Base-by-base conservation (phyloP, 2,113 vertebrate species). In the Pseudorasbora parva region DNA sequence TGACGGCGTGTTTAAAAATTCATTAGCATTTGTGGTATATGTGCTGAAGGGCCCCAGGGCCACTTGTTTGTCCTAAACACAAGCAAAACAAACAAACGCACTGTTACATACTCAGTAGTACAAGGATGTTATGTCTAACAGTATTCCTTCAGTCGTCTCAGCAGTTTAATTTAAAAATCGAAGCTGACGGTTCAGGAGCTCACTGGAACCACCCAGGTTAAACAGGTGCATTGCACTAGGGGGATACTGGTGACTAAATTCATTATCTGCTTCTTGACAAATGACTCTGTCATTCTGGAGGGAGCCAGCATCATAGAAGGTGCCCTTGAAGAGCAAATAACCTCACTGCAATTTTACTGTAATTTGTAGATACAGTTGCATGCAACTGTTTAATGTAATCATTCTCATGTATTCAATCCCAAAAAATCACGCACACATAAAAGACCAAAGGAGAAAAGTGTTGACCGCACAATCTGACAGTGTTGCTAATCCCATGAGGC, bases 201-300 rank as follows among this genome's bases (percentile, higher is more conserved):
- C 23, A 45, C 62, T 7, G 21, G 69, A 82, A 77, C 73, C 43
- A 4, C 71, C 85, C 83, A 90, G 88, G 89, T 92, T 92, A 90
- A 93, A 91, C 86, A 85, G 88, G 85, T 82, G 81, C 85, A 87
- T 78, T 75, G 82, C 84, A 88, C 86, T 60, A 81, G 82, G 8
- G 57, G 62, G 87, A 75, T 21, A 33, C 74, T 7, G 54, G 33
- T 89, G 85, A 86, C 85, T 89, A 87, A 91, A 93, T 92, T 90
- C 87, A 88, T 51, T 84, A 88, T 86, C 86, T 87, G 33, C 85
- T 54, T 0, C 89, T 90, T 94, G 93, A 94, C 88, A 91, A 93
- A 93, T 87, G 90, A 90, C 88, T 89, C 87, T 92, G 92, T 93
- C 91, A 93, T 81, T 84, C 80, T 83, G 66, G 66, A 14, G 89